These are phyloP conservation scores for Rousettus leschenaultii DNA, from an alignment of 2,113 vertebrate genomes.

Conservation along the genomic window DNA sequence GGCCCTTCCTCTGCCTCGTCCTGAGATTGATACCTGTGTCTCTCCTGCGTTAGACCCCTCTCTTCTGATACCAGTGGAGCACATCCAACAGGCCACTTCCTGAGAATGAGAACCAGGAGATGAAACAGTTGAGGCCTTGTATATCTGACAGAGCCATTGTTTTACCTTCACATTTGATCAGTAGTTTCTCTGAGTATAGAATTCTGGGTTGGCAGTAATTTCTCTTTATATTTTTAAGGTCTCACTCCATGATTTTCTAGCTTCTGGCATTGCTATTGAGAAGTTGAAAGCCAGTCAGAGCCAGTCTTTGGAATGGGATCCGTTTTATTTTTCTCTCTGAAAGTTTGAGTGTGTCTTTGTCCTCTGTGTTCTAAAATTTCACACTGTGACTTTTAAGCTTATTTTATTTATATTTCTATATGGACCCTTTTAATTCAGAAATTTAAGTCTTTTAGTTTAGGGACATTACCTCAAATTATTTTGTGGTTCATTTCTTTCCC, in stretches of 20 bases:
- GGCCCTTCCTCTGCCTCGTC: neutral
- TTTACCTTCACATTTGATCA: neutral
- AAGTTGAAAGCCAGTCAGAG: neutral
- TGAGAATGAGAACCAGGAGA: neutral
- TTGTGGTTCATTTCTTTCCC: neutral
- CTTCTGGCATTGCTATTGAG: neutral
- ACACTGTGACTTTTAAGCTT: neutral
- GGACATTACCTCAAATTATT: conserved; percentile 5
- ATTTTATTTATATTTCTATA: neutral
- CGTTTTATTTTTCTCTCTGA: neutral
- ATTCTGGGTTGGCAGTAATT: neutral
- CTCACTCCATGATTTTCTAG: neutral
- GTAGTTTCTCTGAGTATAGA: neutral
- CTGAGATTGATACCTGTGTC: neutral
- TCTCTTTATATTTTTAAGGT: neutral
- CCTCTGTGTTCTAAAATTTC: conserved; percentile 16
- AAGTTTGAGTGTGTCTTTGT: neutral
- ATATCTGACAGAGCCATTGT: neutral
- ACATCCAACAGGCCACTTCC: neutral
- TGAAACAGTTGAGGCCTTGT: neutral
- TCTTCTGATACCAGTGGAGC: no score
- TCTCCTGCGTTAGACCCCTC: neutral
- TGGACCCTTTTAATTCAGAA: neutral
- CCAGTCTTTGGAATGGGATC: neutral
- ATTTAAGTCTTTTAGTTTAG: neutral